Evolutionary conservation across 2,113 vertebrate genomes (phyloP).

Genomic region (Aptenodytes forsteri): DNA sequence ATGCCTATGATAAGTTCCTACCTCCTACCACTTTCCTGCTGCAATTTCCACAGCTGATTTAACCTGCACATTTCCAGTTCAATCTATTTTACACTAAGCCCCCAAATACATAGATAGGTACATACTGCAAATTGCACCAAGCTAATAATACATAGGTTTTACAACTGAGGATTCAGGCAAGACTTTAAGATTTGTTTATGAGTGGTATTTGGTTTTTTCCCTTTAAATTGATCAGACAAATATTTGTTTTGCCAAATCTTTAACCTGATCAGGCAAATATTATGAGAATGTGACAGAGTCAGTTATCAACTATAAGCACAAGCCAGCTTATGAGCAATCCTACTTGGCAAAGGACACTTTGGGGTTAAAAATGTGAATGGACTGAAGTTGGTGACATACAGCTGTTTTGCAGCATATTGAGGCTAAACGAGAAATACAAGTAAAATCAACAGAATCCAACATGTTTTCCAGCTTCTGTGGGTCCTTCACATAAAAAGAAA

Average conservation of each 20-base stretch:
- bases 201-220: neutral
- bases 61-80: neutral
- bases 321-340: neutral
- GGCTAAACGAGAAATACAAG: constrained; percentile 12
- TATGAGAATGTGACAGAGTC: neutral
- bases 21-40: neutral
- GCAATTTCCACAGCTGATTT: neutral
- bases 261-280: constrained; percentile 20
- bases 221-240: constrained; percentile 17
- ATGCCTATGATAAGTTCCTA: neutral
- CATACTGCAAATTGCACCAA: neutral
- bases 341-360: neutral
- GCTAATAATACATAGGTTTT: neutral
- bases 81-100: neutral
- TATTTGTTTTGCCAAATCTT: constrained; percentile 16
- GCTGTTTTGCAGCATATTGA: neutral
- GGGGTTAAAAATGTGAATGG: neutral
- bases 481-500: constrained; percentile 24
- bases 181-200: neutral
- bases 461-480: neutral
- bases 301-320: neutral
- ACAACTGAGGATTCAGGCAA: neutral
- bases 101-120: neutral
- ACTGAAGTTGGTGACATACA: neutral
- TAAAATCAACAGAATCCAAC: neutral